phyloP scores from a whole-genome alignment of 2,888 invertebrate species.

The Ischnus inquisitorius region DNA sequence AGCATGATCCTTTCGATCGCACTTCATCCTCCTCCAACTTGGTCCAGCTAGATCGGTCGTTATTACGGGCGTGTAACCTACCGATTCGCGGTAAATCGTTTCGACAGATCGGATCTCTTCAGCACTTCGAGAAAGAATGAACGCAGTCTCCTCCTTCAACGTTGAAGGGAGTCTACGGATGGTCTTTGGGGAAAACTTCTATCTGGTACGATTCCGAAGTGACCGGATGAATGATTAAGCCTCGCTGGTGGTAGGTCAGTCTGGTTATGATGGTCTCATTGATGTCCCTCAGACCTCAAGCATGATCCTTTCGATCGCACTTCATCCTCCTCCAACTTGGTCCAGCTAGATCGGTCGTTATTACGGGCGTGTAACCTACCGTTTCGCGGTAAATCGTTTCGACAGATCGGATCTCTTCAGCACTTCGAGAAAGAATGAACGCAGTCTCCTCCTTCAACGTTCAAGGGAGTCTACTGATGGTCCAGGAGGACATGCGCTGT shows the following conservation, averaged over 20 bases:
- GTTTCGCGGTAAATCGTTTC: constrained; percentile 79
- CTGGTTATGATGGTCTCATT: background rate
- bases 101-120: constrained; percentile 78
- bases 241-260: no score
- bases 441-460: constrained; percentile 46
- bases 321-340: constrained; percentile 22
- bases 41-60: constrained; percentile 58
- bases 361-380: constrained; percentile 72
- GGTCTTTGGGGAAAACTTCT: background rate
- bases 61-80: constrained; percentile 74
- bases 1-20: constrained; percentile 9
- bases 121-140: constrained; percentile 25
- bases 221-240: background rate
- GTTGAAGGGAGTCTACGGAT: background rate
- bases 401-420: constrained; percentile 78
- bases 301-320: constrained; percentile 9
- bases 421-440: constrained; percentile 40
- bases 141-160: constrained; percentile 54
- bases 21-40: constrained; percentile 22
- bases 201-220: background rate
- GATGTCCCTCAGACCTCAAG: constrained; percentile 27
- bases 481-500: constrained; percentile 62
- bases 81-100: constrained; percentile 79
- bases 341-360: constrained; percentile 67
- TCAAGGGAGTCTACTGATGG: background rate